Evolutionary conservation across 2,888 invertebrate species (phyloP).

Genomic region (Spatulosminthurus flaviceps): DNA sequence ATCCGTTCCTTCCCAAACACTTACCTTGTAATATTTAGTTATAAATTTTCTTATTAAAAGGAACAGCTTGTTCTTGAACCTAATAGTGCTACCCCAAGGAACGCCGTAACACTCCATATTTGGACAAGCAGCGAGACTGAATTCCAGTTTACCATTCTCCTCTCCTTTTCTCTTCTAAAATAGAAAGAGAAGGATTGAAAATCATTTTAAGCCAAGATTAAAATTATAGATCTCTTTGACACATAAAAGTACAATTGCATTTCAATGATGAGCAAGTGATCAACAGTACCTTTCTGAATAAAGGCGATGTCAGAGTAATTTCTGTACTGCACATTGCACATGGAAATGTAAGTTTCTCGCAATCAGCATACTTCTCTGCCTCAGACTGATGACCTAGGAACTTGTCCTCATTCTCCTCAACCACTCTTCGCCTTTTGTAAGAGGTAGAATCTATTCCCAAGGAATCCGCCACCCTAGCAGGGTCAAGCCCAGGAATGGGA

Average conservation of each 20-base stretch:
- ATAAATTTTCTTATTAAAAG: conserved; percentile 75
- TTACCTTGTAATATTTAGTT: conserved; percentile 77
- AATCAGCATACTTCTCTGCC: conserved; percentile 71
- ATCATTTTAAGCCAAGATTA: too few relatives aligned
- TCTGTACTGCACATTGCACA: conserved; percentile 63
- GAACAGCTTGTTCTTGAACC: conserved; percentile 78
- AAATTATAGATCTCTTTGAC: too few relatives aligned
- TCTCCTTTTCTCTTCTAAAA: too few relatives aligned
- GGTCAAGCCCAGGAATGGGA: conserved; percentile 93
- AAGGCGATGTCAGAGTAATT: conserved; percentile 29
- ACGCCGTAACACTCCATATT: conserved; percentile 70
- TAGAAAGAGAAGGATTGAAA: too few relatives aligned
- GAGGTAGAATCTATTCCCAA: conserved; percentile 68
- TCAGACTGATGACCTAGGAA: conserved; percentile 65
- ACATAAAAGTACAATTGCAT: too few relatives aligned
- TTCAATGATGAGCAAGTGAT: too few relatives aligned
- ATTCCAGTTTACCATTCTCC: background rate
- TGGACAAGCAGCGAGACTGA: conserved; percentile 21
- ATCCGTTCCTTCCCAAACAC: too few relatives aligned
- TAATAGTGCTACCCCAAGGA: conserved; percentile 75
- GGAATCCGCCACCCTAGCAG: conserved; percentile 84
- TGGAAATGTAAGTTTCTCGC: conserved; percentile 67
- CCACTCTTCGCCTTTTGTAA: conserved; percentile 66
- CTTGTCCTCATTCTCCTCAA: conserved; percentile 65
- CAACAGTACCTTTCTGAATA: conserved; percentile 10